Evolutionary conservation across 1,140 invertebrate species (phyloP), one percentile per base, ranked within the genome.

Genomic region (Drosophila sulfurigaster): DNA sequence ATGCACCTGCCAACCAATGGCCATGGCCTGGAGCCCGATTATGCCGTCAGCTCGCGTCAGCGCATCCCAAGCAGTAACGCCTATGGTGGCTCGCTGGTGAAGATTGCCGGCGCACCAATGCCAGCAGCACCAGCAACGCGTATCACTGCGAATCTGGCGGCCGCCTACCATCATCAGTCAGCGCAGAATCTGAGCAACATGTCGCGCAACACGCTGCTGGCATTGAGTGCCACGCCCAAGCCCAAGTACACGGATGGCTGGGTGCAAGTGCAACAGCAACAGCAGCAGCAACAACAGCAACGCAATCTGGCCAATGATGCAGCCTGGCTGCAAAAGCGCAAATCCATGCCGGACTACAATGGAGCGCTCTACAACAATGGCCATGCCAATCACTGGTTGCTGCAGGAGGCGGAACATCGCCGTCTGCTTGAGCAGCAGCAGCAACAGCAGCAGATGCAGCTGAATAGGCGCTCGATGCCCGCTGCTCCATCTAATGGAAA

Each of bases 371-470:
- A 88, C 25, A 95, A 94, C 79, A 95, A 95, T 79, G 96, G 96
- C 91, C 96, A 96, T 80, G 94, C 94, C 43, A 96, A 98, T 82
- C 97, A 98, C 88, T 98, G 97, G 97, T 94, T 98, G 5, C 95
- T 97, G 88, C 94, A 99, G 95, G 98, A 99, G 93, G 98, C 98
- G 0, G 98, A 99, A 91, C 96, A 98, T 78, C 94, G 98, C 48
- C 94, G 98, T 75, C 95, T 97, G 65, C 43, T 83, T 5, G 91
- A 92, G 48, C 96, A 59, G 60, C 70, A 43, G 41, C 58, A 57
- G 32, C 58, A 57, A 30, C 65, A 81, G 54, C 96, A 54, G 49
- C 65, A 41, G 48, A 13, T 43, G 56, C 65, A 65, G 58, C 56
- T 83, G 15, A 88, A 91, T 46, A 52, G 79, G n/a, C 64, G 69